A percentile compares a stretch with the other conserved stretches of the same genome.
Conservation (phyloP, 2,113 vertebrate species). For the Eleginops maclovinus region DNA sequence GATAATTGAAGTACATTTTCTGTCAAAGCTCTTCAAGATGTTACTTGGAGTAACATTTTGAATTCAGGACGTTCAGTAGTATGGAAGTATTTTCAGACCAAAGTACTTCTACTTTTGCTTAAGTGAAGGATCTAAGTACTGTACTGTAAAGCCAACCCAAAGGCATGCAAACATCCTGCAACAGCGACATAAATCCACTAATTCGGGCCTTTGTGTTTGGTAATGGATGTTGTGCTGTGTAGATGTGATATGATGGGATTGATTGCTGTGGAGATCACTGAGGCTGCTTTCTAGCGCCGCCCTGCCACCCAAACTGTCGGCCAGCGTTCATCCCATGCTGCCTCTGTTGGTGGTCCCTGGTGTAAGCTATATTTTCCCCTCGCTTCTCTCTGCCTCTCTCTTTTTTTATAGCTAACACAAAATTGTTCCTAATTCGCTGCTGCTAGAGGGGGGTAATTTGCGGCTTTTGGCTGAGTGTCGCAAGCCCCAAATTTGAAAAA, state of each 20-base stretch:
- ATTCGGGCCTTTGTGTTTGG: constrained; percentile 73
- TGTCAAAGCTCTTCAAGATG: no score
- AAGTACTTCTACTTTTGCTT: no score
- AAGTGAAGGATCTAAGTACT: no score
- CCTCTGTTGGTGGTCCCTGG: constrained; percentile 86
- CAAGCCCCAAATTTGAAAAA: constrained; percentile 88
- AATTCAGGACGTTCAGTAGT: no score
- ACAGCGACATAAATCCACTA: constrained; percentile 76
- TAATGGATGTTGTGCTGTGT: constrained; percentile 78
- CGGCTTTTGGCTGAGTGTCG: constrained; percentile 86
- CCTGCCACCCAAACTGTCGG: constrained; percentile 85
- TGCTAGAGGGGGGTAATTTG: constrained; percentile 89
- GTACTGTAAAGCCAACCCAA: constrained; percentile 62
- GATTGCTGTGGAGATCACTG: constrained; percentile 78
- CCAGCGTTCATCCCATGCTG: constrained; percentile 75
- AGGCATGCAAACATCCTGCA: constrained; percentile 76
- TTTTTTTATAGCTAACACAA: constrained; percentile 87
- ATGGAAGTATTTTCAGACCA: no score
- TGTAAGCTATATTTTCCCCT: constrained; percentile 86
- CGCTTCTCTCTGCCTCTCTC: constrained; percentile 74
- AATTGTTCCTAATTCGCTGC: constrained; percentile 90
- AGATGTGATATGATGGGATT: constrained; percentile 78
- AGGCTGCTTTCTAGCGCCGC: constrained; percentile 76
- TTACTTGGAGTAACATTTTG: no score
- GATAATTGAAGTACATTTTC: no score